Evolutionary conservation across 2,113 vertebrate species (phyloP), one percentile per base, ranked within the genome.

Genomic region (Odobenus rosmarus): DNA sequence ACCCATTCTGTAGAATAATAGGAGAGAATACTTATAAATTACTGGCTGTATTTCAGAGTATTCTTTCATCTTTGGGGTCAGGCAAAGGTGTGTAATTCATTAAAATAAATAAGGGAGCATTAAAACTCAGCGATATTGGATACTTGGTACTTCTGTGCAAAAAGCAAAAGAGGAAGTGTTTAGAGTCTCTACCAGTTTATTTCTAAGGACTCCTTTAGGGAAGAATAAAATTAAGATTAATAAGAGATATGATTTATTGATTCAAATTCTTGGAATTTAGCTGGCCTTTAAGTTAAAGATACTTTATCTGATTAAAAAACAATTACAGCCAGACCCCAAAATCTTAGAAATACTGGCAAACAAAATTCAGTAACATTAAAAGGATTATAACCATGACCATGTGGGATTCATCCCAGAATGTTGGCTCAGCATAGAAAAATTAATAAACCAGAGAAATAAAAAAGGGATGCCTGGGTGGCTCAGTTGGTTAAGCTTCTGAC

Each of bases 61-160:
- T 86, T 87, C 53, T 67, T 76, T 95, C 28, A n/a, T 31, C 28
- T 89, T 74, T 10, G 3, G 57, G 86, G 2, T 62, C 13, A 80
- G 46, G 36, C 42, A 77, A 83, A 93, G 18, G 81, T 72, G 21
- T 88, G 26, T 91, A 81, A 26, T 82, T 82, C 2, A 33, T 87
- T 74, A 62, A 82, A 88, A 81, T 61, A 72, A 59, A 36, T 33
- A 94, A 80, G 31, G 42, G 86, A 94, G 36, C 71, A 62, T 55
- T 88, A 88, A 71, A 88, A 84, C 46, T 79, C 16, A 74, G 24
- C 53, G 28, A 33, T 80, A 42, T 87, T 87, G n/a, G 33, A 19
- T 95, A 90, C 33, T 82, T 93, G 42, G 33, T 93, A 9, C 33
- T 93, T 87, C 23, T 94, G 4, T 96, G 28, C 49, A 57, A 46